A percentile compares a stretch with the other conserved stretches of the same genome.
These are phyloP conservation scores for Chrysogorgia sp. DNA, from an alignment of 92 coral and sea anemone genomes.

Conservation along the genomic window DNA sequence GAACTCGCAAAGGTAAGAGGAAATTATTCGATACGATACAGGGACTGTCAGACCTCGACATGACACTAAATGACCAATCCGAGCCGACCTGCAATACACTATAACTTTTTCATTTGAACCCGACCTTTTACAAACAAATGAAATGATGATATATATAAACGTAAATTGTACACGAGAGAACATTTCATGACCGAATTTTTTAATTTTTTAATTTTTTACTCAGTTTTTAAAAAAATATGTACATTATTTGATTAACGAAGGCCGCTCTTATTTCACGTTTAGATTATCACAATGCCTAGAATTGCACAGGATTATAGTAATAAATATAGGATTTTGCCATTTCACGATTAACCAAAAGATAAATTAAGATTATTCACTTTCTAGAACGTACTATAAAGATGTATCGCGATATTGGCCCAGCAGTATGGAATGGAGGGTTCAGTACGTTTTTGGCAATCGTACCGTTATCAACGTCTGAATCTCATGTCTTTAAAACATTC, in stretches of 20 bases:
- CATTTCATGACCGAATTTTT: too few relatives aligned
- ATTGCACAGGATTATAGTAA: too few relatives aligned
- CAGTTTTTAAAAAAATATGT: too few relatives aligned
- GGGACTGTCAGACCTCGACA: neutral
- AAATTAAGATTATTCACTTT: neutral
- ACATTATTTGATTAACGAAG: too few relatives aligned
- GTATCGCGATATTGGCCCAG: conserved; percentile 89
- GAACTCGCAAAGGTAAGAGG: conserved; percentile 63
- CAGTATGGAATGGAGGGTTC: conserved; percentile 93
- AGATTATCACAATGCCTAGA: too few relatives aligned
- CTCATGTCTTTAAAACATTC: conserved; percentile 83
- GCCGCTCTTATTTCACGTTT: too few relatives aligned
- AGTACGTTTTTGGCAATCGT: conserved; percentile 88
- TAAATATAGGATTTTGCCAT: too few relatives aligned
- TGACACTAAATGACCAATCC: too few relatives aligned
- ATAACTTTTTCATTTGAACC: neutral
- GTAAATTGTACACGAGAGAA: too few relatives aligned
- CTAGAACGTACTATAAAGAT: conserved; percentile 84
- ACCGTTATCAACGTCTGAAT: conserved; percentile 73
- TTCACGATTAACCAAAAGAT: too few relatives aligned
- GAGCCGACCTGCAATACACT: neutral
- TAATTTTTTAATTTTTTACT: too few relatives aligned
- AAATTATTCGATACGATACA: neutral
- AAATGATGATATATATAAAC: too few relatives aligned
- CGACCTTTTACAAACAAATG: neutral